phyloP scores from a whole-genome alignment of 2,888 invertebrate genomes.

The Sinhomidia bicolor region DNA sequence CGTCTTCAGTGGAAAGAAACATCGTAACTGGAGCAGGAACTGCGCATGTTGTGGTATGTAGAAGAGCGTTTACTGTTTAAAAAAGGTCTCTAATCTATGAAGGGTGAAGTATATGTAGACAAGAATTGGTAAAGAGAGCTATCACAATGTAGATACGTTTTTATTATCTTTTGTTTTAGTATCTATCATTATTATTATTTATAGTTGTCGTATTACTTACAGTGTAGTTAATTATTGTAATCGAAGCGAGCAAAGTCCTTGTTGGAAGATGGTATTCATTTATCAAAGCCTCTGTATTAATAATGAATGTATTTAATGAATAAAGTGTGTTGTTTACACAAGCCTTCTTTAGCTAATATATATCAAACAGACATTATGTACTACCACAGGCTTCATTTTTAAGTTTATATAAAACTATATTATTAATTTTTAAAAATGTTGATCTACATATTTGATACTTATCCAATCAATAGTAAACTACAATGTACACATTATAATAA shows the following conservation, averaged over 20 bases:
- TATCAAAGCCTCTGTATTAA: neutral
- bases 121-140: too few species aligned
- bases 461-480: slow-evolving; percentile 15
- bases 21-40: slow-evolving; percentile 29
- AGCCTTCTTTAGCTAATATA: neutral
- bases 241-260: neutral
- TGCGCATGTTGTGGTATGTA: slow-evolving; percentile 10
- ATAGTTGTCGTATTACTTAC: neutral
- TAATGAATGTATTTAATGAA: slow-evolving; percentile 19
- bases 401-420: slow-evolving; percentile 32
- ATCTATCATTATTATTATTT: neutral
- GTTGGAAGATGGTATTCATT: neutral
- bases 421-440: neutral
- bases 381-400: neutral
- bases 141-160: neutral
- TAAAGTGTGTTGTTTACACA: slow-evolving; percentile 18
- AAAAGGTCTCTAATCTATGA: neutral
- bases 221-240: too few species aligned
- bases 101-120: too few species aligned
- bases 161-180: neutral
- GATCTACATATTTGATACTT: slow-evolving; percentile 25
- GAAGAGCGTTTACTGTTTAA: neutral
- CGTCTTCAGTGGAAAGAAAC: neutral
- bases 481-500: too few species aligned
- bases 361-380: neutral